Evolutionary conservation across 64 coral and sea anemone species (phyloP).

Genomic region (Montipora sp.): DNA sequence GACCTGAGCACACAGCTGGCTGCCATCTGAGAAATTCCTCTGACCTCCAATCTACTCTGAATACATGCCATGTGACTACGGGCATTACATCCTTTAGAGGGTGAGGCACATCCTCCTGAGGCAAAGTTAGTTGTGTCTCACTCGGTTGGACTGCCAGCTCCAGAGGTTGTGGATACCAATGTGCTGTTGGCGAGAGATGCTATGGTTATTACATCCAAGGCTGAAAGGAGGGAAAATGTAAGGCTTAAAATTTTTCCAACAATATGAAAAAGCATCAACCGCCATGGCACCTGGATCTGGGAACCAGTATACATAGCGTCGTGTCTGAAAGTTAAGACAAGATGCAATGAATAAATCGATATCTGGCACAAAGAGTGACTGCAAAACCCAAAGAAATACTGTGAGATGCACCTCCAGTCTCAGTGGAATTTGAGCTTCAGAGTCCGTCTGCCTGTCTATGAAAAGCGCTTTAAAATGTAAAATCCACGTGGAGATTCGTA

Average conservation of each 20-base stretch:
- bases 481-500: too few relatives aligned
- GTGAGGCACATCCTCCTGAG: conserved; percentile 21
- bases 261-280: too few relatives aligned
- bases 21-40: conserved; percentile 32
- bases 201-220: conserved; percentile 5
- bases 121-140: conserved; percentile 10
- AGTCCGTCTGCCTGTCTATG: too few relatives aligned
- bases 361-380: too few relatives aligned
- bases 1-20: background rate
- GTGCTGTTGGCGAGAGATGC: conserved; percentile 55
- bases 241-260: background rate
- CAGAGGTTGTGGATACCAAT: conserved; percentile 48
- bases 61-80: conserved; percentile 62
- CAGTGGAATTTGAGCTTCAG: too few relatives aligned
- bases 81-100: conserved; percentile 20
- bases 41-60: background rate
- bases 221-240: conserved; percentile 68
- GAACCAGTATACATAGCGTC: too few relatives aligned
- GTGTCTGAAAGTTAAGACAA: too few relatives aligned
- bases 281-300: too few relatives aligned
- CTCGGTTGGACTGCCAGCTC: conserved; percentile 27
- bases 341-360: too few relatives aligned
- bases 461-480: too few relatives aligned
- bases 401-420: too few relatives aligned
- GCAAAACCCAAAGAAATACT: too few relatives aligned